Evolutionary conservation across 1,140 invertebrate species (phyloP).

Genomic region (Hylaeus anthracinus): DNA sequence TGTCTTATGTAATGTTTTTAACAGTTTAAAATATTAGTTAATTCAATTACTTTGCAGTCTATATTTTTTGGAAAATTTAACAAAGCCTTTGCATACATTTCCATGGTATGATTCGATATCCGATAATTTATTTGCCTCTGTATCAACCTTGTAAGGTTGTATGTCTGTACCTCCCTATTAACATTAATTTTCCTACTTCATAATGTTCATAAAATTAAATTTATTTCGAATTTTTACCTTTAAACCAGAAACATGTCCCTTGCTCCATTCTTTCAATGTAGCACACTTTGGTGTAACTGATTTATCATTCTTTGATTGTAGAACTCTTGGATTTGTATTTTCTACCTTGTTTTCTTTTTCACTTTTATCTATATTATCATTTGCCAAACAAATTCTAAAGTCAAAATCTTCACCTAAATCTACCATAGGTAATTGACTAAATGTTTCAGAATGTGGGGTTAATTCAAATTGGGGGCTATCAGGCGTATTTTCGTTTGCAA

Average conservation of each 20-base stretch:
- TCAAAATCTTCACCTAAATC: constrained; percentile 76
- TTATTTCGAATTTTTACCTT: constrained; percentile 53
- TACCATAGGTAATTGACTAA: constrained; percentile 74
- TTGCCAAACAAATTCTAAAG: constrained; percentile 36
- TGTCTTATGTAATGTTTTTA: neutral
- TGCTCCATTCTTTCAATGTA: constrained; percentile 75
- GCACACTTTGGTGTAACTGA: constrained; percentile 8
- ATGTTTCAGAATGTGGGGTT: constrained; percentile 44
- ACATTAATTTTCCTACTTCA: constrained; percentile 22
- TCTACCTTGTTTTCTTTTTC: constrained; percentile 7
- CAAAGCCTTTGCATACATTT: constrained; percentile 19
- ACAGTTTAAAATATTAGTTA: neutral
- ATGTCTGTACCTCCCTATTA: constrained; percentile 59
- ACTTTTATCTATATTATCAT: constrained; percentile 2
- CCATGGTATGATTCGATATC: neutral
- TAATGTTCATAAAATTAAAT: neutral
- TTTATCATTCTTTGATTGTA: constrained; percentile 1
- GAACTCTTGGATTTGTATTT: neutral
- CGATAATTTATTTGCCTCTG: neutral
- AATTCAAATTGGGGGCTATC: constrained; percentile 26
- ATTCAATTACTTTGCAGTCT: constrained; percentile 72
- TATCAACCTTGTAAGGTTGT: constrained; percentile 20
- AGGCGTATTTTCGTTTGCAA: neutral
- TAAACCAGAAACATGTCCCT: constrained; percentile 72
- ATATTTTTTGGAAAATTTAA: constrained; percentile 69